A percentile compares a stretch with the other conserved stretches of the same genome.
phyloP scores from a whole-genome alignment of 2,113 vertebrate species.

The Thomomys bottae region DNA sequence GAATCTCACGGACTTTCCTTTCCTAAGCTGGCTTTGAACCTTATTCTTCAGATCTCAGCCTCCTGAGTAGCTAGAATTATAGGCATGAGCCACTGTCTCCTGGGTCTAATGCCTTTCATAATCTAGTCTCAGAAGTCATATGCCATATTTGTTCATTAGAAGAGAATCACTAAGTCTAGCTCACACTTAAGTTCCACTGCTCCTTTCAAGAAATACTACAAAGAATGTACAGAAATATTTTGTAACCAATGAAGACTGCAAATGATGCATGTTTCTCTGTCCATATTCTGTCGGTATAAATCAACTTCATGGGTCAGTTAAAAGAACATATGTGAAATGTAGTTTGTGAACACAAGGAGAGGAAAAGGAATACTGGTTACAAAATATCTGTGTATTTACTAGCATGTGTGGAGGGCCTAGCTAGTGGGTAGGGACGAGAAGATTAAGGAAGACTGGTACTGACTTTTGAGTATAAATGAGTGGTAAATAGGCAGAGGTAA shows the following conservation, averaged over 20 bases:
- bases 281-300: not conserved
- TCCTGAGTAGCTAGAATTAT: no score
- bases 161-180: not conserved
- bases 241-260: not conserved
- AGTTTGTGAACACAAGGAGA: not conserved
- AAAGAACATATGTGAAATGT: not conserved
- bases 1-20: no score
- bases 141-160: not conserved
- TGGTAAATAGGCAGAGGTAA: not conserved
- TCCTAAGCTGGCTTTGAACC: no score
- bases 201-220: slow-evolving; percentile 5
- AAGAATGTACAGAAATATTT: slow-evolving; percentile 39
- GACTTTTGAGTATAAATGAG: not conserved
- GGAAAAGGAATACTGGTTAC: not conserved
- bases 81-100: no score
- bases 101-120: not conserved
- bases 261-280: not conserved
- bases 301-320: not conserved
- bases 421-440: not conserved
- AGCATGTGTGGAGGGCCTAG: not conserved
- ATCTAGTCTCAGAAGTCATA: not conserved
- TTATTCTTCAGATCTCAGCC: no score
- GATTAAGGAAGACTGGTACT: not conserved
- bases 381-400: not conserved
- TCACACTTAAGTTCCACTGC: not conserved